Base-by-base conservation (phyloP, 2,797 vertebrate species). In the Syncerus caffer region DNA sequence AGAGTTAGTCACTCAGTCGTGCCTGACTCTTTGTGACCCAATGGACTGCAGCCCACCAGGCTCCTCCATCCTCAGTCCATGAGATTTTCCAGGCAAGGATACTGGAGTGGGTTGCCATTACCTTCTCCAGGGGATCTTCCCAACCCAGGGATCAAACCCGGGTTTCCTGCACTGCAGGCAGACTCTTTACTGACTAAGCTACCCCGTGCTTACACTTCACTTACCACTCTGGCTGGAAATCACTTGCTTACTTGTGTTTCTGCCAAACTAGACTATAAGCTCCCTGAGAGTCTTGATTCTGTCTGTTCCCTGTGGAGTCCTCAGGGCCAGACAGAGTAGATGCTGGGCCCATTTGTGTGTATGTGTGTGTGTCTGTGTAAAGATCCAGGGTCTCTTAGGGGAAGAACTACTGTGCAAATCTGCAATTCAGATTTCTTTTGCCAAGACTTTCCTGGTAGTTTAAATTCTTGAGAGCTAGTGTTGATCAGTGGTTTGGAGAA, bases 141-240 rank as follows among this genome's bases (percentile, higher is more conserved):
- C 27, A 60, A 60, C 58, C 27, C 58, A 60, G 27, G 58, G 58
- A 29, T 60, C 3, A 0, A 60, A 60, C 13, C 27, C 13, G 1
- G 58, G 27, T 29, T 6, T 60, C 58, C 58, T 60, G 27, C 27
- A 60, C 27, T 29, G 11, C 58, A 29, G 58, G 60, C 29, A 13
- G 60, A 15, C 29, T 62, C 60, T 62, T 62, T 15, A 31, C 1
- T 0, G 29, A 31, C 13, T 31, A 29, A 62, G 12, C 60, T 2
- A 9, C 1, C 7, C 16, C 0, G 0, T 31, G 34, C 38, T 47
- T 21, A 1, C 5, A 25, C 7, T 85, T 71, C 13, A 16, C 15
- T 53, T 62, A 25, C n/a, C 53, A 15, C 31, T 84, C 42, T 25
- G 2, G 42, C 25, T 14, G 27, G 31, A 85, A 58, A 11, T 42